These are phyloP conservation scores for Parnassius mnemosyne DNA, from an alignment of 2,888 invertebrate species.

Conservation along the genomic window DNA sequence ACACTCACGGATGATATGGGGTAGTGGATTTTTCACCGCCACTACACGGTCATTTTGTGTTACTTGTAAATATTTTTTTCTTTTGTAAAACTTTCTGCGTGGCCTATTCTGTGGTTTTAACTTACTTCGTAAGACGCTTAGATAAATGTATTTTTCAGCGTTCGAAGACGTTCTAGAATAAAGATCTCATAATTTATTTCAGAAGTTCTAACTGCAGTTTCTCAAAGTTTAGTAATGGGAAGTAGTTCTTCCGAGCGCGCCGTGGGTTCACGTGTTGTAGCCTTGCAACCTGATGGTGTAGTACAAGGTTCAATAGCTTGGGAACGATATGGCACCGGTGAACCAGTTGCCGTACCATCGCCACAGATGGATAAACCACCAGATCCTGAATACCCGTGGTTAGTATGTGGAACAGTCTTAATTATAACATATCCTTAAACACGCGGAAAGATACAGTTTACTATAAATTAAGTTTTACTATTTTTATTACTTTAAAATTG, in stretches of 20 bases:
- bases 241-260: conserved; percentile 67
- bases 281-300: conserved; percentile 55
- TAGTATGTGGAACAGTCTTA: conserved; percentile 27
- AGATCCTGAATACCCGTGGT: conserved; percentile 87
- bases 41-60: too few species aligned
- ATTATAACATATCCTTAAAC: not conserved
- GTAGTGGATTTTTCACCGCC: too few species aligned
- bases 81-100: too few species aligned
- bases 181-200: conserved; percentile 30
- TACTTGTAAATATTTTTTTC: too few species aligned
- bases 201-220: conserved; percentile 87
- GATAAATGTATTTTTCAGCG: too few species aligned
- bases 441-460: too few species aligned
- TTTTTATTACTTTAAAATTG: too few species aligned
- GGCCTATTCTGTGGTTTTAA: too few species aligned
- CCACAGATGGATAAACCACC: conserved; percentile 83
- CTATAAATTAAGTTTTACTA: too few species aligned
- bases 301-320: conserved; percentile 68
- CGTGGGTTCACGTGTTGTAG: conserved; percentile 77
- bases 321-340: conserved; percentile 64
- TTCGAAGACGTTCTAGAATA: too few species aligned
- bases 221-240: conserved; percentile 84
- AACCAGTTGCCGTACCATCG: conserved; percentile 65
- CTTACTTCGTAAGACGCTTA: too few species aligned
- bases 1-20: too few species aligned